Evolutionary conservation across 2,888 invertebrate genomes (phyloP).

Genomic region (Lacanobia wlatinum): DNA sequence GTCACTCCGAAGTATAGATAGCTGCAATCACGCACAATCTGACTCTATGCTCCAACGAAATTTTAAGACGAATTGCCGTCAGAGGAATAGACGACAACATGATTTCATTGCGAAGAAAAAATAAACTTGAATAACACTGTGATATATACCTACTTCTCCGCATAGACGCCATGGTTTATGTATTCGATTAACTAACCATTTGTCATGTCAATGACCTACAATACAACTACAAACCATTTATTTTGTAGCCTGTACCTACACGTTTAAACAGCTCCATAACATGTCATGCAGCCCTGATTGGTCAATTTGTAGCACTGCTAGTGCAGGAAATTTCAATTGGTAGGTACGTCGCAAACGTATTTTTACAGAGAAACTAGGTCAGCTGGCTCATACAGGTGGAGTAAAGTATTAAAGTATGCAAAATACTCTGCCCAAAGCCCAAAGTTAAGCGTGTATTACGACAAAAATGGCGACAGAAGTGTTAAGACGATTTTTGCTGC

Average conservation of each 20-base stretch:
- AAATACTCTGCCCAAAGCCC: slow-evolving; percentile 27
- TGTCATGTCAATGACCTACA: not conserved
- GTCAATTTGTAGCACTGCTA: slow-evolving; percentile 55
- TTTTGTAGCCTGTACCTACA: slow-evolving; percentile 23
- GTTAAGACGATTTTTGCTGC: not conserved
- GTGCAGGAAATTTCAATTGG: slow-evolving; percentile 66
- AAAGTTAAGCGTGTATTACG: not conserved
- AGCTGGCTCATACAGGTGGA: slow-evolving; percentile 38
- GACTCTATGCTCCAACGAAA: slow-evolving; percentile 25
- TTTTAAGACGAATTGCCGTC: slow-evolving; percentile 11
- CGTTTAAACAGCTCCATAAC: slow-evolving; percentile 49
- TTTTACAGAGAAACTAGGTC: slow-evolving; percentile 61
- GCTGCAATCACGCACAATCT: slow-evolving; percentile 41
- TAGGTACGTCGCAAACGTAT: slow-evolving; percentile 55
- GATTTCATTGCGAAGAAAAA: not conserved
- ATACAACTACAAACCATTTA: not conserved
- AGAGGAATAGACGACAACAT: not conserved
- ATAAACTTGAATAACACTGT: not conserved
- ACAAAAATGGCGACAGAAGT: slow-evolving; percentile 11
- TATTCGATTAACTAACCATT: not conserved
- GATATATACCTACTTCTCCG: no score
- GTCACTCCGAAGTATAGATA: slow-evolving; percentile 52
- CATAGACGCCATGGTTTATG: not conserved
- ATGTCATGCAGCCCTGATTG: slow-evolving; percentile 52
- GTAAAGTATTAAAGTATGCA: slow-evolving; percentile 24